A percentile compares a stretch with the other conserved stretches of the same genome.
phyloP scores from a whole-genome alignment of 2,888 invertebrate species.

The Augochlorella aurata region DNA sequence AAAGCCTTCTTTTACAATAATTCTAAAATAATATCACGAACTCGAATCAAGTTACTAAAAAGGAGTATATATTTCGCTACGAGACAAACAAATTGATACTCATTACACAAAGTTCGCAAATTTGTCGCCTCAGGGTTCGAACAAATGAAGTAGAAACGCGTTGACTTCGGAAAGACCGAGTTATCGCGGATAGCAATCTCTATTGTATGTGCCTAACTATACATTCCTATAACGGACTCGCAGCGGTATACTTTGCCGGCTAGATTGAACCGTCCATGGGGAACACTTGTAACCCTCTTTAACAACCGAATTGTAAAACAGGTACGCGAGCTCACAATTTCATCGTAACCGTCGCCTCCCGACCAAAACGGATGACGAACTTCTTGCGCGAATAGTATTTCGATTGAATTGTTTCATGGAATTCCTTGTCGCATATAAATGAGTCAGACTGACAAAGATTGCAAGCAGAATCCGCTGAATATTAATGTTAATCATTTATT shows the following conservation, averaged over 20 bases:
- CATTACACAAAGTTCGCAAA: conserved; percentile 18
- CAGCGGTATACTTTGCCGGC: conserved; percentile 34
- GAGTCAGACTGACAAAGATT: too few relatives aligned
- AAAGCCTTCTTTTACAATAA: too few relatives aligned
- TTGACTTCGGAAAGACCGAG: conserved; percentile 42
- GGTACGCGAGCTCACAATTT: not conserved
- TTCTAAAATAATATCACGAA: too few relatives aligned
- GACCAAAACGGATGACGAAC: too few relatives aligned
- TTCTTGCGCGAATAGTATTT: not conserved
- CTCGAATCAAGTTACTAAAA: not conserved
- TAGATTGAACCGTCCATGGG: conserved; percentile 46
- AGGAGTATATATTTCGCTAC: not conserved
- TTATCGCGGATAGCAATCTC: conserved; percentile 58
- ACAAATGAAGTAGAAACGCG: conserved; percentile 49
- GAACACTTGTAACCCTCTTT: conserved; percentile 39
- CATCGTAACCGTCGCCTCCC: not conserved
- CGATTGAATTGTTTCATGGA: too few relatives aligned
- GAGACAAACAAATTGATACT: not conserved
- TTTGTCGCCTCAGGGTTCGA: conserved; percentile 49
- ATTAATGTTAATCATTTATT: too few relatives aligned
- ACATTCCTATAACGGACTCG: not conserved
- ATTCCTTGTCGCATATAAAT: too few relatives aligned
- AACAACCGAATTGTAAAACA: conserved; percentile 42
- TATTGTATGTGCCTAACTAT: conserved; percentile 46
- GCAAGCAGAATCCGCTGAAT: too few relatives aligned